Base-by-base conservation (phyloP, 2,888 invertebrate genomes). In the Apotomis capreana region DNA sequence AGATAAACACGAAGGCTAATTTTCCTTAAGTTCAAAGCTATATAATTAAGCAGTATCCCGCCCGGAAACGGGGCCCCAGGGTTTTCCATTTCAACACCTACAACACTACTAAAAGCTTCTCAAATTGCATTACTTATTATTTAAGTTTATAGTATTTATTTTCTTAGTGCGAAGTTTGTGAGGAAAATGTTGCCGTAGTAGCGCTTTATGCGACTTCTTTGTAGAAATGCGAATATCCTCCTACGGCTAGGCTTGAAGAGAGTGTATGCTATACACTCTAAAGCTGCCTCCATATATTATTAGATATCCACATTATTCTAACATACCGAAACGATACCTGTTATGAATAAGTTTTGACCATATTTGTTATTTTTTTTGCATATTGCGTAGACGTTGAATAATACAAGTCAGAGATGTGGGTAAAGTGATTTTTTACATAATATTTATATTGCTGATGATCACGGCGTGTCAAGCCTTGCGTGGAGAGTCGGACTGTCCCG, bases 11-110 rank as follows among this genome's bases (percentile, higher is more conserved):
- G 44, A 55, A 70, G 59, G 67, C 67, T 71, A 57, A 71, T 62
- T 67, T 67, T 57, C 40, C 61, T 67, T 51, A 67, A 71, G 61
- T 67, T 67, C 49, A 59, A 63, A 59, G 72, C 72, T 72, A 68
- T 72, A 72, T 63, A 68, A 72, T 72, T 72, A 72, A 68, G 63
- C 62, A 72, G 68, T 72, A 62, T 68, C 63, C 68, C 63, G 62
- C 68, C 58, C 67, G 51, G 61, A 57, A 72, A 68, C 68, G 68
- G 68, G 44, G 63, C 72, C 63, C 68, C 68, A 49, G 68, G 68
- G 72, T 59, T 52, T 68, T 59, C 52, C 68, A 58, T 68, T 68
- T 62, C 63, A 72, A 68, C 72, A 68, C 72, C 68, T 72, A 72
- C 63, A 68, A 63, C 37, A 68, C 68, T 52, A 68, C 63, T 72